phyloP scores from a whole-genome alignment of 2,888 invertebrate genomes.

The Drosophila emarginata region DNA sequence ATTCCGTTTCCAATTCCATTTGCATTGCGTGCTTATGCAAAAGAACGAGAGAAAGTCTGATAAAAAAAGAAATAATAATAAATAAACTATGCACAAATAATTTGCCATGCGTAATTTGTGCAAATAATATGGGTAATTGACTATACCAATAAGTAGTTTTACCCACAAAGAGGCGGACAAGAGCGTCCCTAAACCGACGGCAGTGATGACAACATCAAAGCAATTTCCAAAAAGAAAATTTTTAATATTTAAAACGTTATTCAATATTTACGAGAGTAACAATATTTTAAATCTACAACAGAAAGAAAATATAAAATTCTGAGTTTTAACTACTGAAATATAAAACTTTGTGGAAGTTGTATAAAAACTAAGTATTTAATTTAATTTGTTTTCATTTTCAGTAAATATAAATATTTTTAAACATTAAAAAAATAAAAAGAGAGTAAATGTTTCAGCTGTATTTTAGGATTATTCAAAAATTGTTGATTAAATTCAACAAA shows the following conservation, averaged over 20 bases:
- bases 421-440: no score
- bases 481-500: no score
- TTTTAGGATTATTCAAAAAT: no score
- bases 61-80: slow-evolving; percentile 36
- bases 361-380: no score
- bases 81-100: slow-evolving; percentile 52
- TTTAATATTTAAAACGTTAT: slow-evolving; percentile 19
- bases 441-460: no score
- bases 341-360: not conserved
- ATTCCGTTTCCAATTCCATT: slow-evolving; percentile 14
- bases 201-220: slow-evolving; percentile 65
- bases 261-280: slow-evolving; percentile 53
- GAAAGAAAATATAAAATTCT: no score
- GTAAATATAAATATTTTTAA: no score
- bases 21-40: slow-evolving; percentile 64
- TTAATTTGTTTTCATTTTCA: no score
- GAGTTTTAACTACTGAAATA: not conserved
- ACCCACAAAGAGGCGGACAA: not conserved
- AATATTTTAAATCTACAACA: slow-evolving; percentile 59
- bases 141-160: slow-evolving; percentile 15
- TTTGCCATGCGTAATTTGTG: slow-evolving; percentile 77
- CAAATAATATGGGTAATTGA: slow-evolving; percentile 75
- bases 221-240: slow-evolving; percentile 31
- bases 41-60: slow-evolving; percentile 41
- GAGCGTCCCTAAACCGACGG: not conserved